Conservation (phyloP, 2,113 vertebrate genomes). For the Eubucco bourcierii region DNA sequence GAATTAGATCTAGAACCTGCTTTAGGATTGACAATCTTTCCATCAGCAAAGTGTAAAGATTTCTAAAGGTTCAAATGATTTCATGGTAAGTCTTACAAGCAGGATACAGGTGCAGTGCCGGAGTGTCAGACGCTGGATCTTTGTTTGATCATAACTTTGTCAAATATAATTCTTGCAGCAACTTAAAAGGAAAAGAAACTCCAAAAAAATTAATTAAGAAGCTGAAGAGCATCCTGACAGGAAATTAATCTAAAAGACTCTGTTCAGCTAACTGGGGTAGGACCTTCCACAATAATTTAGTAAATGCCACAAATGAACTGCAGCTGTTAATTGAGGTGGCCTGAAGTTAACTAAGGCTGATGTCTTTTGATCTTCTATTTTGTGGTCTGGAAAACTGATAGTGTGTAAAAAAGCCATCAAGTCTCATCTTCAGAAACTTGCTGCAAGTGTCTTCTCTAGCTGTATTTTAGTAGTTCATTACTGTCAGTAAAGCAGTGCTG, state of each 20-base stretch:
- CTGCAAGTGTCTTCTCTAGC: background rate
- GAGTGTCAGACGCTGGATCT: background rate
- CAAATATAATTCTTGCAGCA: background rate
- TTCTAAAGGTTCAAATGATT: background rate
- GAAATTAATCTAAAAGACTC: background rate
- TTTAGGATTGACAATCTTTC: background rate
- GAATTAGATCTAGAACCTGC: too few relatives aligned
- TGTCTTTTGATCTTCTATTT: background rate
- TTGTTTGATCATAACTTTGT: background rate
- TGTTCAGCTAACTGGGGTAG: background rate
- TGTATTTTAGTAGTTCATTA: background rate
- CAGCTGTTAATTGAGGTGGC: background rate
- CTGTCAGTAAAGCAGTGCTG: background rate
- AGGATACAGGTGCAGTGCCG: background rate
- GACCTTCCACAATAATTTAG: background rate
- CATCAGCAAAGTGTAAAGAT: background rate
- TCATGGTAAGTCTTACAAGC: background rate
- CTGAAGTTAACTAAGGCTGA: background rate
- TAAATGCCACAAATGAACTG: background rate
- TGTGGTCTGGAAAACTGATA: background rate
- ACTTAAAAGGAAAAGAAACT: background rate
- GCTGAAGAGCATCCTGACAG: background rate
- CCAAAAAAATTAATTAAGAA: background rate
- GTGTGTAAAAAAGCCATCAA: background rate
- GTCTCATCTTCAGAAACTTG: background rate